Base-by-base conservation (phyloP, 2,113 vertebrate species). In the Marmota flaviventris region DNA sequence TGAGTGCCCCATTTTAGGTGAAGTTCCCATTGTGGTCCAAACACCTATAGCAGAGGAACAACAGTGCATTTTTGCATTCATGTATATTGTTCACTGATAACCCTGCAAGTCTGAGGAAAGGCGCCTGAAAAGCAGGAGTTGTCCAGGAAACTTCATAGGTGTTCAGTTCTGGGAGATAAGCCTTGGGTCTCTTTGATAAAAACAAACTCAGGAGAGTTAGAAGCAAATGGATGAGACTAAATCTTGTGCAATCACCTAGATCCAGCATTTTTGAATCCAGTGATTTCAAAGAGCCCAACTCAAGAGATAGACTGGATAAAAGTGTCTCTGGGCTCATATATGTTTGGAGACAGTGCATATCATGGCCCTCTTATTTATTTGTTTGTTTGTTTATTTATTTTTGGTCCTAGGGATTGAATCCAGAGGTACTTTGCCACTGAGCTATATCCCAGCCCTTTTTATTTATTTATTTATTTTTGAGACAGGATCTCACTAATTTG, bases 111-210 rank as follows among this genome's bases (percentile, higher is more conserved):
- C 58, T 34, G 32, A 53, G 32, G 20, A 75, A 85, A 83, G 48
- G 14, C 56, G 39, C 75, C 79, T 92, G 78, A 89, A 89, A 92
- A 94, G 61, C 42, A 72, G 73, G 51, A 63, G 78, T 65, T 86
- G 27, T 81, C 95, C 18, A 94, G 79, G 73, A 13, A 73, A 32
- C 5, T 29, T 16, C 39, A 11, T 3, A 61, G 63, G 13, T 51
- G 32, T 65, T 89, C 48, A 51, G 29, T 73, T 89, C 89, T 77
- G 70, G 63, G 58, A 96, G n/a, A 56, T 82, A 79, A 53, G 73
- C 87, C 24, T 78, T 93, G n/a, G 65, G n/a, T 32, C 32, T 69
- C 32, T 32, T 34, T 69, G 32, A 61, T 13, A 72, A 72, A 79
- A 75, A 88, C 37, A 65, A 82, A 72, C 42, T 58, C 53, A 75